A percentile compares a stretch with the other conserved stretches of the same genome.
These are phyloP conservation scores for Cynopterus sphinx DNA, from an alignment of 2,797 vertebrate genomes.

Conservation along the genomic window DNA sequence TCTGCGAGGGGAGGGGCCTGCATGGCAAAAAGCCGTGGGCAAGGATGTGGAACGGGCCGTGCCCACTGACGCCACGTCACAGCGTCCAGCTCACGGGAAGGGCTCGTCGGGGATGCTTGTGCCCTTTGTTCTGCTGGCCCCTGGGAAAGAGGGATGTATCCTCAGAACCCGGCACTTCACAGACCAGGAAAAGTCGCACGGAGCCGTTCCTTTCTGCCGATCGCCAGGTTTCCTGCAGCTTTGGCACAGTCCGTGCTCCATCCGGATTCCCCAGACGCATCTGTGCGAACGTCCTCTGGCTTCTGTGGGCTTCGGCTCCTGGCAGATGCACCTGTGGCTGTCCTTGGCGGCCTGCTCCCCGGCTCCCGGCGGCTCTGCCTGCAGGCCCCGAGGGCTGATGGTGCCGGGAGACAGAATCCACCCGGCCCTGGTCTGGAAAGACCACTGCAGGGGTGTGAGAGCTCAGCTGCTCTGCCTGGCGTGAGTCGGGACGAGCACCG, in stretches of 20 bases:
- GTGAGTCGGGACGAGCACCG: rapidly evolving
- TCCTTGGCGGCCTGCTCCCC: not conserved
- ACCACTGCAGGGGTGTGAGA: rapidly evolving
- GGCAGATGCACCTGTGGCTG: not conserved
- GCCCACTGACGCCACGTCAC: rapidly evolving
- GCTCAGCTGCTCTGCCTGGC: not conserved
- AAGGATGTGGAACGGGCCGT: not conserved
- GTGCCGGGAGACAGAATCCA: not conserved
- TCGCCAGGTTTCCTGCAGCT: not conserved
- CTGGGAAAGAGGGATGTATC: not conserved
- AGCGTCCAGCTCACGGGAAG: rapidly evolving
- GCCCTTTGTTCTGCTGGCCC: not conserved
- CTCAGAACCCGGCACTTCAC: not conserved
- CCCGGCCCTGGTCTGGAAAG: too few relatives aligned
- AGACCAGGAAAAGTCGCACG: not conserved
- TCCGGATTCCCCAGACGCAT: not conserved
- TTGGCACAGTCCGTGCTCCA: not conserved
- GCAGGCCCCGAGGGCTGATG: not conserved
- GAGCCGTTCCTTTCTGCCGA: not conserved
- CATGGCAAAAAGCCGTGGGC: rapidly evolving
- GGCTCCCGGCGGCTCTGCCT: not conserved
- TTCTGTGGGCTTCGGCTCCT: not conserved
- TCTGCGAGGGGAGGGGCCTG: not conserved
- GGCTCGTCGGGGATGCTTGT: rapidly evolving
- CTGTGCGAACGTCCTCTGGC: not conserved